Conservation (phyloP, 2,113 vertebrate species). For the Dromaius novaehollandiae region DNA sequence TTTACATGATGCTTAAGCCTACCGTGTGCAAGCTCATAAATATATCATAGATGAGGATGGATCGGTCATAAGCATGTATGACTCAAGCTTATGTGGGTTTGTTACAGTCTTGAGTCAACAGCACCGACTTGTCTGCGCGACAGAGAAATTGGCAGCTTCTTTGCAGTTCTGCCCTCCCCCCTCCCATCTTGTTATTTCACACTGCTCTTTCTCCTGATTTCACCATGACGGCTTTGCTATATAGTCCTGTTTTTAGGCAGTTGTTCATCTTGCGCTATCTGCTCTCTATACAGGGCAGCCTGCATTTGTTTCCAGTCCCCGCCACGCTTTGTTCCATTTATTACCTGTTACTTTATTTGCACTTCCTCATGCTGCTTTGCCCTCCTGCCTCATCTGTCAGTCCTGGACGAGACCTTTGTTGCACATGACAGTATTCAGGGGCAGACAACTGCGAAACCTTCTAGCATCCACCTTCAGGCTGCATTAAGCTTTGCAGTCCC, state of each 20-base stretch:
- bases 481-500: not conserved
- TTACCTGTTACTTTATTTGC: not conserved
- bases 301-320: not conserved
- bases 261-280: not conserved
- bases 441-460: not conserved
- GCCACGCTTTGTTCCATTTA: not conserved
- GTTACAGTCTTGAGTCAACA: not conserved
- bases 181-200: not conserved
- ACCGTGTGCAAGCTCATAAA: not conserved
- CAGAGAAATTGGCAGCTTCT: not conserved
- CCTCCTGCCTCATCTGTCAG: not conserved
- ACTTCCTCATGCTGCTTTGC: not conserved
- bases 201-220: not conserved
- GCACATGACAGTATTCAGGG: accelerated
- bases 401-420: not conserved
- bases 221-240: not conserved
- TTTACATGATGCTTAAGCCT: not conserved
- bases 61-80: not conserved
- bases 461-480: not conserved
- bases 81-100: not conserved
- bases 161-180: not conserved
- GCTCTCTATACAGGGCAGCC: not conserved
- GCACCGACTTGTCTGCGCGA: not conserved
- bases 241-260: not conserved
- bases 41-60: not conserved